Evolutionary conservation across 2,888 invertebrate genomes (phyloP).

Genomic region (Tenthredo amoena): DNA sequence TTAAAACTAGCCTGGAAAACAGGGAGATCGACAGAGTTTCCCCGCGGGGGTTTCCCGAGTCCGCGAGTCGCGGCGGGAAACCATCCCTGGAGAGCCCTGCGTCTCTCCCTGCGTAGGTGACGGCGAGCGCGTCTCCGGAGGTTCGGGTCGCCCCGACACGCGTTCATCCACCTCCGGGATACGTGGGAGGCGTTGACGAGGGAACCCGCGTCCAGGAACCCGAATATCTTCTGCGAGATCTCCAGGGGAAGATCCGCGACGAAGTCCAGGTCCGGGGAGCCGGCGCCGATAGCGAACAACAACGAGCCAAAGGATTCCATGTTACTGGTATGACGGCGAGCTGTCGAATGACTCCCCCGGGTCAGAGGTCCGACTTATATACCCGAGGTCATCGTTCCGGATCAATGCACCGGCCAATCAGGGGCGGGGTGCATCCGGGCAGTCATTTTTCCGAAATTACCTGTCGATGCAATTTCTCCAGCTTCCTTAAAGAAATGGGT

Average conservation of each 20-base stretch:
- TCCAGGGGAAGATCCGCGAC: slow-evolving; percentile 52
- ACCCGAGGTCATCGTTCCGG: slow-evolving; percentile 36
- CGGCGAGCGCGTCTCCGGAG: slow-evolving; percentile 48
- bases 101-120: slow-evolving; percentile 49
- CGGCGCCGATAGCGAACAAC: slow-evolving; percentile 46
- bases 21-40: background rate
- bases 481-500: background rate
- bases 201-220: slow-evolving; percentile 52
- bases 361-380: slow-evolving; percentile 32
- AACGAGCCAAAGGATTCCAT: slow-evolving; percentile 49
- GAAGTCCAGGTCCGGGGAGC: slow-evolving; percentile 44
- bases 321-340: slow-evolving; percentile 15
- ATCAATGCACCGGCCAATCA: slow-evolving; percentile 19
- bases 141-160: slow-evolving; percentile 47
- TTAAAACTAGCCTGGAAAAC: slow-evolving; percentile 12
- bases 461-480: background rate
- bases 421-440: background rate
- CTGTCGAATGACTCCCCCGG: slow-evolving; percentile 33
- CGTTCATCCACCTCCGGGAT: slow-evolving; percentile 49
- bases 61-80: background rate
- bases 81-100: slow-evolving; percentile 19
- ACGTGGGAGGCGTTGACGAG: slow-evolving; percentile 51
- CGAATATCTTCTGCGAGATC: slow-evolving; percentile 54
- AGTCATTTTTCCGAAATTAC: background rate
- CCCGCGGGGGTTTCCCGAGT: background rate